A percentile compares a stretch with the other conserved stretches of the same genome.
Evolutionary conservation across 2,797 vertebrate species (phyloP).

Genomic region (Anguilla megastoma): DNA sequence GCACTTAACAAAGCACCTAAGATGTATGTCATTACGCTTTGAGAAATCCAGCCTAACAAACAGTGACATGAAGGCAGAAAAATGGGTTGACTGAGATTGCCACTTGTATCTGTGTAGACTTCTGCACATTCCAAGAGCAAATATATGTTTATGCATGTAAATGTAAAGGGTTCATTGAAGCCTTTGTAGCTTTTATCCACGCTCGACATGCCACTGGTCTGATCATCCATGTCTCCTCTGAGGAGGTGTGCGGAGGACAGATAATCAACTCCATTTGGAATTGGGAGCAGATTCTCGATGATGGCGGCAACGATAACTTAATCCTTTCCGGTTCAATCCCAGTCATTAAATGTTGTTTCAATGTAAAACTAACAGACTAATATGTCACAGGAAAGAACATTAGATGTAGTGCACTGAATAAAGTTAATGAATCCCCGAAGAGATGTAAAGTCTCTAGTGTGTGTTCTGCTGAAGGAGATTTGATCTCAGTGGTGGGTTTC

Average conservation of each 20-base stretch:
- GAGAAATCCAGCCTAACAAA: background rate
- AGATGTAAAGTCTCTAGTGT: background rate
- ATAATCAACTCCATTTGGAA: background rate
- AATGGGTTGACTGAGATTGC: background rate
- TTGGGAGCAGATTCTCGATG: background rate
- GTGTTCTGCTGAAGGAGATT: background rate
- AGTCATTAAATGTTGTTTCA: background rate
- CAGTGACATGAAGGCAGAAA: background rate
- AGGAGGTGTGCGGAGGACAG: background rate
- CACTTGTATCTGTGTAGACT: background rate
- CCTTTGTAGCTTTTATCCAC: background rate
- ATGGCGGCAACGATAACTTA: background rate
- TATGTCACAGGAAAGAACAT: background rate
- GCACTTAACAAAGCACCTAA: background rate
- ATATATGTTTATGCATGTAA: background rate
- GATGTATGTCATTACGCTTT: background rate
- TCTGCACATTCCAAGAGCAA: background rate
- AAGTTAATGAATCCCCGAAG: slow-evolving; percentile 20
- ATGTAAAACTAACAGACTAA: slow-evolving; percentile 18
- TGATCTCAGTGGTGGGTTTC: slow-evolving; percentile 1
- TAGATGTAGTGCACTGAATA: background rate
- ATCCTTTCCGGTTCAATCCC: background rate
- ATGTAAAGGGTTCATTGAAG: background rate
- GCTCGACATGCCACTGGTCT: background rate
- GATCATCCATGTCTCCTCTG: background rate